Base-by-base conservation (phyloP, 1,140 invertebrate species). In the Schlechtendalia chinensis region DNA sequence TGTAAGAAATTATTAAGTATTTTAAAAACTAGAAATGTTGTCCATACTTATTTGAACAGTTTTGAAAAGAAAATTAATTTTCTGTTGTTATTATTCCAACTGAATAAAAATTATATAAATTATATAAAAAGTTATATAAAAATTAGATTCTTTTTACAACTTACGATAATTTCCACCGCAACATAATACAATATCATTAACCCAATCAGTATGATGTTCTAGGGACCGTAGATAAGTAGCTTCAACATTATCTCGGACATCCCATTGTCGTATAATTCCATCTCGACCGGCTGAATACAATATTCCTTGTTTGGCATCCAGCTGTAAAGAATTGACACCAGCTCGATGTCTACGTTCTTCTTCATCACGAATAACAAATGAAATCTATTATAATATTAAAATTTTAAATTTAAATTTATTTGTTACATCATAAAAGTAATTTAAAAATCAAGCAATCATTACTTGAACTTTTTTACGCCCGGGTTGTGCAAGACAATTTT, bases 161-260 rank as follows among this genome's bases (percentile, higher is more conserved):
- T 86, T 86, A 96, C 95, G 90, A 87, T 98, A 97, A 87, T 95
- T 93, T 47, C 97, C 97, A 83, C 93, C 93, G 87, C 97, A 98
- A 86, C 97, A 99, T 1, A 99, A 88, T 14, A 99, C 93, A 86
- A 99, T 97, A 88, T 99, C 98, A 87, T 99, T 99, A 17, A 99
- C 96, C 98, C 98, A 99, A 87, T 99, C 98, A 22, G 97, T 99
- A 85, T 99, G 98, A 88, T 99, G 97, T 85, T 96, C 94, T 93
- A 96, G 94, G 2, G 96, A 97, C 84, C 97, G 95, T 58, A 96
- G 90, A 86, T 97, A 99, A 63, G 92, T 91, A 83, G 97, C 94
- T 84, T 93, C 90, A 74, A 88, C 86, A 82, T 86, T 88, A 79
- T 79, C 75, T 83, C 88, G 89, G 27, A 91, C 91, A 81, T 98